Evolutionary conservation across 1,140 invertebrate genomes (phyloP), one percentile per base, ranked within the genome.

Genomic region (Heterodera carotae): DNA sequence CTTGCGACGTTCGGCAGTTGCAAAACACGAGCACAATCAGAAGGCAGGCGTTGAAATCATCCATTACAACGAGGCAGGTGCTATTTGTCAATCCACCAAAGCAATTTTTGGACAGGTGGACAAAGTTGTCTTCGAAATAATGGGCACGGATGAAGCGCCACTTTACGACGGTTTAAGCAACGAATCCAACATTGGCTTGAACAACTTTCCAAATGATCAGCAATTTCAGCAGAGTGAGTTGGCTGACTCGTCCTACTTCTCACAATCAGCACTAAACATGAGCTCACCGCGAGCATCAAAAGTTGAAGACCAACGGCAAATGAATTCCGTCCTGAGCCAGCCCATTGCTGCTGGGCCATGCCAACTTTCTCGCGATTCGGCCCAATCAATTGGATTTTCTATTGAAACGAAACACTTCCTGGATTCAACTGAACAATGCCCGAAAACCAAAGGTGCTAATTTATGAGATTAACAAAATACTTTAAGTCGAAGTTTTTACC

Each of bases 21-120:
- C 75, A 39, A 76, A 76, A 66, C 56, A 66, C 62, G 75, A 69
- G 39, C 75, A 76, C 64, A 76, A 76, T 68, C 75, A 76, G 36
- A 76, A 76, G 22, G 27, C 75, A 31, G 64, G 64, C 2, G 39
- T 66, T 10, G 75, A 76, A 69, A 48, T 48, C 0, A 76, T 76
- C 29, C 75, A 60, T 25, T 76, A 76, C 59, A 76, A 64, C 27
- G 75, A 69, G 75, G 75, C 64, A 33, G 25, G 36, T 76, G 33
- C 0, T 1, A 48, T 25, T 39, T 53, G 34, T 22, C 33, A 8
- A 18, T 69, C 4, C 18, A 67, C 62, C 22, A 34, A 27, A 69
- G 10, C 10, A 31, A n/a, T 33, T 48, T 31, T 12, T 67, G 36
- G 3, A 29, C 56, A 76, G 75, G 75, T 76, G n/a, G 75, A 76